Conservation (phyloP, 2,797 vertebrate genomes). For the Naso thynnoides region DNA sequence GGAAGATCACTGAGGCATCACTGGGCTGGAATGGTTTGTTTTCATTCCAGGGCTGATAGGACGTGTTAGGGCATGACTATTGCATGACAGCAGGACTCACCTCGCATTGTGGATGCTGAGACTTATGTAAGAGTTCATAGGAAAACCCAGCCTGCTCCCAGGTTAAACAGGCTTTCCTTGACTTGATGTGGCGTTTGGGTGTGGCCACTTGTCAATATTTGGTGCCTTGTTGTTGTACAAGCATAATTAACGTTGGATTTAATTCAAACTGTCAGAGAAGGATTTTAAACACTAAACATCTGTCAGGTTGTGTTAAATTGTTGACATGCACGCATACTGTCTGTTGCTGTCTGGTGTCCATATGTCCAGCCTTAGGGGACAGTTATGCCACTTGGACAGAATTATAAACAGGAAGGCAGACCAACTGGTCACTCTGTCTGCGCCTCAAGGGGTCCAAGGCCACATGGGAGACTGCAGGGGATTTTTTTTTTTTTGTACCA, state of each 20-base stretch:
- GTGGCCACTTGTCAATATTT: slow-evolving; percentile 4
- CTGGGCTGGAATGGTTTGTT: slow-evolving; percentile 16
- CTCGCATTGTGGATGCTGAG: not conserved
- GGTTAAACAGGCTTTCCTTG: slow-evolving; percentile 45
- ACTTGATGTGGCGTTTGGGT: slow-evolving; percentile 26
- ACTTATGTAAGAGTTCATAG: slow-evolving; percentile 31
- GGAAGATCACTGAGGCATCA: not conserved
- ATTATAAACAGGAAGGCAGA: slow-evolving; percentile 68
- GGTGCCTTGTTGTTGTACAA: not conserved
- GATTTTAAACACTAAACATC: slow-evolving; percentile 1
- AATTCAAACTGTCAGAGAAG: not conserved
- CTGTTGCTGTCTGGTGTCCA: slow-evolving; percentile 59
- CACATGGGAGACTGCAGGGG: slow-evolving; percentile 1
- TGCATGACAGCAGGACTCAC: slow-evolving; percentile 19
- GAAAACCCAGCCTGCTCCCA: slow-evolving; percentile 14
- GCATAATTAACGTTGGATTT: slow-evolving; percentile 8
- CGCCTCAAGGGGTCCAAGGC: slow-evolving; percentile 2
- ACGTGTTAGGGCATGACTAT: slow-evolving; percentile 48
- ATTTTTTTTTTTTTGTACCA: not conserved
- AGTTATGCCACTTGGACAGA: slow-evolving; percentile 25
- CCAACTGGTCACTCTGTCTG: slow-evolving; percentile 31
- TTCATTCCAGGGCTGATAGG: slow-evolving; percentile 47
- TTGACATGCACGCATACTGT: not conserved
- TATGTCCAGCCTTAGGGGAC: slow-evolving; percentile 50
- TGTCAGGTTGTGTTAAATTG: slow-evolving; percentile 9